Base-by-base conservation (phyloP, 2,113 vertebrate genomes). In the Mobula hypostoma region DNA sequence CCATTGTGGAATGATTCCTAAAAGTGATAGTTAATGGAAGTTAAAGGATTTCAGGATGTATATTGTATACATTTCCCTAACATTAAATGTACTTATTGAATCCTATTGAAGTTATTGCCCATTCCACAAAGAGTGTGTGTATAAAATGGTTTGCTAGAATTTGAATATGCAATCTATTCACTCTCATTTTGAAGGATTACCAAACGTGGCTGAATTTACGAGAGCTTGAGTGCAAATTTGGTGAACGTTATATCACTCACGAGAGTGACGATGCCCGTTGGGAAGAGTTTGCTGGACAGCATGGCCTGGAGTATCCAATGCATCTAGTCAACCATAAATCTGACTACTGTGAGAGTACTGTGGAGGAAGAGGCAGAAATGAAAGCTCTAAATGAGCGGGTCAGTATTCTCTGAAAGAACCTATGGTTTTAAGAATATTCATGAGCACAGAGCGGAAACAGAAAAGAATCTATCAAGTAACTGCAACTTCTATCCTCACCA, bases 141-240 rank as follows among this genome's bases (percentile, higher is more conserved):
- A 32, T 24, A 58, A n/a, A 56, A 70, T 70, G 5, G 24, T 74
- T 11, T 56, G 36, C 7, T 12, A 76, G 8, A 19, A 40, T 8
- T 74, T 58, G 29, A 1, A 36, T 27, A 27, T 78, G 32, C 12
- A 87, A 61, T 24, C 5, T 83, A 88, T 79, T 0, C 95, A 5
- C 95, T 95, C 94, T 74, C 74, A 6, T 77, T 82, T 94, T 90
- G 94, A 96, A 99, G 99, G 98, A 99, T 96, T 99, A 98, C 95
- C 98, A 99, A 95, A 98, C 98, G 95, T 99, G 99, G 98, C 94
- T 99, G 96, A 99, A 99, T 96, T 97, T 99, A 95, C 97, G 98
- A 17, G 98, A 97, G 94, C 97, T 99, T 94, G 99, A 99, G 96
- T 97, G 97, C 94, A 98, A 98, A 94, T 98, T 98, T 94, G 97